A percentile compares a stretch with the other conserved stretches of the same genome.
These are phyloP conservation scores for Thyatira batis DNA, from an alignment of 2,888 invertebrate genomes.

Conservation along the genomic window DNA sequence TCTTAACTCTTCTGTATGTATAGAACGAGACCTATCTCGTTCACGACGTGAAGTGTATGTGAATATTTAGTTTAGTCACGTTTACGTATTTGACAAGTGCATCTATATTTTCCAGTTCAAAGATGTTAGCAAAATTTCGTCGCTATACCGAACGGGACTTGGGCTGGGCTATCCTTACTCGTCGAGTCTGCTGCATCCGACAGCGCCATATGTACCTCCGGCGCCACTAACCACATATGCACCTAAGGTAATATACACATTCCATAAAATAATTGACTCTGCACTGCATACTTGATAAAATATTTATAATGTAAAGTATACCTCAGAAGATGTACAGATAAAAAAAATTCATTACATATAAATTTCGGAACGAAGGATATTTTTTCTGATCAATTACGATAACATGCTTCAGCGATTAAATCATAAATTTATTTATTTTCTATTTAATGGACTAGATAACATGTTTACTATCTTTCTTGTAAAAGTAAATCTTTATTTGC, in stretches of 20 bases:
- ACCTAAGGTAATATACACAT: constrained; percentile 86
- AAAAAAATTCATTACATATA: no score
- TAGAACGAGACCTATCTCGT: no score
- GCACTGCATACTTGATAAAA: no score
- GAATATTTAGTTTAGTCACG: neutral
- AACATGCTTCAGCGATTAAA: no score
- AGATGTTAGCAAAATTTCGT: constrained; percentile 92
- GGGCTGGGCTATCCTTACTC: constrained; percentile 91
- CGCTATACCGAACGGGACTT: constrained; percentile 89
- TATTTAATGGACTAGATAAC: no score
- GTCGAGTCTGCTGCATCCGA: constrained; percentile 90
- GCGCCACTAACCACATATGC: constrained; percentile 93
- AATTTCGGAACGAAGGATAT: no score
- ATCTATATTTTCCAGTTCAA: constrained; percentile 84
- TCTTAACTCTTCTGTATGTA: no score
- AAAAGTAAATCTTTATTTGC: neutral
- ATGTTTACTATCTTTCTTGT: constrained; percentile 2
- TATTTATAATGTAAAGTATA: no score
- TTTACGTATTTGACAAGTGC: neutral
- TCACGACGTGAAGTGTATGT: neutral
- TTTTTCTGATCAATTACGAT: no score
- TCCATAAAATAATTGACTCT: no score
- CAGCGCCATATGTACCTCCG: constrained; percentile 94
- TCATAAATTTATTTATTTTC: no score
- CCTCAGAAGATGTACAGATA: no score